These are phyloP conservation scores for Ormyrus labotus DNA, from an alignment of 2,888 invertebrate genomes.

Conservation along the genomic window DNA sequence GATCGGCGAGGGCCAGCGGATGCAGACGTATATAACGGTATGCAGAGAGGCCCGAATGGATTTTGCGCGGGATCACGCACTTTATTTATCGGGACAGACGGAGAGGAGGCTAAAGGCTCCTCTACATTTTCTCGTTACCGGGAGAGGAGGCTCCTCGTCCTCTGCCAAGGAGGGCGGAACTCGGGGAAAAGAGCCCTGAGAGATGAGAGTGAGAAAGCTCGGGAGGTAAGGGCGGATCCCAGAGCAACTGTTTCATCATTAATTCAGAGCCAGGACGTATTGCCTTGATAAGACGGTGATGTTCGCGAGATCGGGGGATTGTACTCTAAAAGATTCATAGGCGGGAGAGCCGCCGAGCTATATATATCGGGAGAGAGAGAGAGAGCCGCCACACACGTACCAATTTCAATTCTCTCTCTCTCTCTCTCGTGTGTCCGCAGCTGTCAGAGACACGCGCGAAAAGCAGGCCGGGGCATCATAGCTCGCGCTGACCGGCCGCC, in stretches of 20 bases:
- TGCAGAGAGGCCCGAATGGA: too few relatives aligned
- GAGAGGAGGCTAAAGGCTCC: not conserved
- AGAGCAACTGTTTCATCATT: constrained; percentile 50
- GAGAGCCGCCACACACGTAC: too few relatives aligned
- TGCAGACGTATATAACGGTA: too few relatives aligned
- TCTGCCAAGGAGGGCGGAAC: not conserved
- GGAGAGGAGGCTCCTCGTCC: not conserved
- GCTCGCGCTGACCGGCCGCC: too few relatives aligned
- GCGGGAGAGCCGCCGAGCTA: not conserved
- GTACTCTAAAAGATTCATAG: constrained; percentile 42
- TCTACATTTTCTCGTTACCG: constrained; percentile 16
- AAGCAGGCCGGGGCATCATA: too few relatives aligned
- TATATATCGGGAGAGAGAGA: not conserved
- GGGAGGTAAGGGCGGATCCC: constrained; percentile 5
- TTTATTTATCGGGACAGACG: not conserved
- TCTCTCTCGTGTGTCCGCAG: too few relatives aligned
- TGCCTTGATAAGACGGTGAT: constrained; percentile 44
- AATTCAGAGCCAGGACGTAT: constrained; percentile 43
- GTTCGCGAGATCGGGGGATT: constrained; percentile 40
- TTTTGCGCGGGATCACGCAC: too few relatives aligned
- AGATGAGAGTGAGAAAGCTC: not conserved
- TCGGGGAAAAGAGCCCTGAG: not conserved
- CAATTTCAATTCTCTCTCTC: too few relatives aligned
- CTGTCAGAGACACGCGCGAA: too few relatives aligned
- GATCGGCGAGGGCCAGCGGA: too few relatives aligned